A percentile compares a stretch with the other conserved stretches of the same genome.
Evolutionary conservation across 2,797 vertebrate species (phyloP).

Genomic region (Anabacerthia variegaticeps): DNA sequence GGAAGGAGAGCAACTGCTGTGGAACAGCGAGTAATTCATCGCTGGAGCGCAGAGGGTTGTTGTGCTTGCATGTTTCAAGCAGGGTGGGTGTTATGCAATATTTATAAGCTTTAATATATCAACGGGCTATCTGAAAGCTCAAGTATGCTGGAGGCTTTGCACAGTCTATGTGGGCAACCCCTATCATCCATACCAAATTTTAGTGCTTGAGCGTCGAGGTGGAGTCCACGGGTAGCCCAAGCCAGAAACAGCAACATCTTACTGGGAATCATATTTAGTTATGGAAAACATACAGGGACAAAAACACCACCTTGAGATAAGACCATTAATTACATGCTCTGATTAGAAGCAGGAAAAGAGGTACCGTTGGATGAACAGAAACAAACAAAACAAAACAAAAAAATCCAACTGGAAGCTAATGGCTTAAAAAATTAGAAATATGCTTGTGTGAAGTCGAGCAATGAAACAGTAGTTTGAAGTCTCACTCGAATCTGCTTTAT

Average conservation of each 20-base stretch:
- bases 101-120: neutral
- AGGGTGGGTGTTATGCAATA: neutral
- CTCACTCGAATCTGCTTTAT: neutral
- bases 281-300: neutral
- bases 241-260: accelerated
- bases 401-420: neutral
- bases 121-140: neutral
- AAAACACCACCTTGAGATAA: neutral
- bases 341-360: neutral
- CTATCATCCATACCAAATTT: neutral
- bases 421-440: neutral
- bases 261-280: neutral
- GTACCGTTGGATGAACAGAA: neutral
- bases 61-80: neutral
- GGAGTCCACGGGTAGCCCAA: neutral
- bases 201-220: neutral
- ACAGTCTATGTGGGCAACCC: neutral
- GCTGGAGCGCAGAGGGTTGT: neutral
- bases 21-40: neutral
- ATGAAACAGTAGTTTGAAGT: neutral
- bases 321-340: neutral
- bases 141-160: neutral
- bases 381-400: neutral
- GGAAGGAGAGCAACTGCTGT: neutral
- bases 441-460: neutral